Evolutionary conservation across 2,113 vertebrate species (phyloP).

Genomic region (Puffinus mauretanicus): DNA sequence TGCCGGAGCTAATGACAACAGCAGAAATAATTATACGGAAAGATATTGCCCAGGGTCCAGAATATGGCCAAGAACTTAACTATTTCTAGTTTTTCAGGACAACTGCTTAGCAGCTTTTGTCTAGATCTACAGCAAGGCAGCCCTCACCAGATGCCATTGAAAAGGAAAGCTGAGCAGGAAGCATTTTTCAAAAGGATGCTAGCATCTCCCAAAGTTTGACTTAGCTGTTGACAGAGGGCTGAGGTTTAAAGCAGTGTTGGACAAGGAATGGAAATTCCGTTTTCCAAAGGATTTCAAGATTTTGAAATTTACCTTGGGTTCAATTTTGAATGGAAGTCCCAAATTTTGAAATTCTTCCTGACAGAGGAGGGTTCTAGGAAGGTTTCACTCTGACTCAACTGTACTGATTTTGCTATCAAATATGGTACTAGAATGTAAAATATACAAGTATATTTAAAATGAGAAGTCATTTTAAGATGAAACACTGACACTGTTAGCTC

Average conservation of each 20-base stretch:
- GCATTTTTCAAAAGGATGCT: neutral
- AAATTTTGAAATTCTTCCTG: neutral
- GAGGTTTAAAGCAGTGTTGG: neutral
- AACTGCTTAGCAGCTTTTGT: slow-evolving; percentile 18
- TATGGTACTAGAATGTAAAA: neutral
- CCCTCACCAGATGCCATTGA: neutral
- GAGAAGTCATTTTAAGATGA: neutral
- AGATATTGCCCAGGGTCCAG: slow-evolving; percentile 59
- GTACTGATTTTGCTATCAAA: neutral
- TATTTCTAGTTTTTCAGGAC: slow-evolving; percentile 17
- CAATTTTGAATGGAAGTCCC: neutral
- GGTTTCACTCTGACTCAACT: neutral
- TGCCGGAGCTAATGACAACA: slow-evolving; percentile 66
- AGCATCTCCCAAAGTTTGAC: neutral
- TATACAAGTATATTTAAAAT: neutral
- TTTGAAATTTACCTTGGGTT: neutral
- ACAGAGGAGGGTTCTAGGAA: neutral
- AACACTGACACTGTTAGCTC: neutral
- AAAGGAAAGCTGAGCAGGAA: neutral
- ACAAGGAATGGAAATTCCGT: neutral
- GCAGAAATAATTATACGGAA: slow-evolving; percentile 73
- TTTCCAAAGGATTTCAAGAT: neutral
- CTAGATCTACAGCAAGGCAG: neutral
- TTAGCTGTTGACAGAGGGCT: neutral
- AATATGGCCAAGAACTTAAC: slow-evolving; percentile 30